Base-by-base conservation (phyloP, 2,113 vertebrate genomes). In the Pachycephala philippinensis region DNA sequence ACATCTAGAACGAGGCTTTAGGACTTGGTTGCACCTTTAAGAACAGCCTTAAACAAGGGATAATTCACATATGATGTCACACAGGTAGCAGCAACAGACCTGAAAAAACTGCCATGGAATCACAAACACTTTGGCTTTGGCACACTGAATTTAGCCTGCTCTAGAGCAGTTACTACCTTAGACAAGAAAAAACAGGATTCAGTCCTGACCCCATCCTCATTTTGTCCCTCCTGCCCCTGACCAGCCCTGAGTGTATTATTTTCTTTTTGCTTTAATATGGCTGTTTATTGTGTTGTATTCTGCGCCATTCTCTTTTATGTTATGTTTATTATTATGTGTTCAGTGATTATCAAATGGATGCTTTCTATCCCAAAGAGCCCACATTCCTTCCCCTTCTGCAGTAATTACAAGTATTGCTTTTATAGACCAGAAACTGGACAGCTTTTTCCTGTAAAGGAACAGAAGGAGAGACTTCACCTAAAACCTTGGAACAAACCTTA, bases 401-500 rank as follows among this genome's bases (percentile, higher is more conserved):
- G 35, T 37, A 84, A 84, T 78, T 86, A 22, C 49, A 63, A 89
- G 6, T 37, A 68, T 37, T 88, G 83, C 52, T 88, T 93, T 84
- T 33, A 71, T 4, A 74, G 56, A 75, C 22, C 66, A 71, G 69
- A 78, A 70, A 71, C 6, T 17, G 20, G 27, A 64, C 40, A 80
- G 64, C 35, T 86, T 93, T 93, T 81, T 68, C 47, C 70, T 87
- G 27, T 47, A 84, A 81, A 78, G 65, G 40, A 91, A 64, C 5
- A 71, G 45, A 88, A 69, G 69, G 20, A 50, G 30, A 64, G 53
- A 63, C 39, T 93, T 89, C 66, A 93, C 82, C 61, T 81, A 82
- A 95, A 96, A 84, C 59, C 86, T 86, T 81, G 77, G 57, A 96
- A 95, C 57, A 94, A 95, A 59, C 90, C 74, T 95, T 90, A 79